These are phyloP conservation scores for Myanophis thanlyinensis DNA, from an alignment of 2,113 vertebrate genomes.

Conservation along the genomic window DNA sequence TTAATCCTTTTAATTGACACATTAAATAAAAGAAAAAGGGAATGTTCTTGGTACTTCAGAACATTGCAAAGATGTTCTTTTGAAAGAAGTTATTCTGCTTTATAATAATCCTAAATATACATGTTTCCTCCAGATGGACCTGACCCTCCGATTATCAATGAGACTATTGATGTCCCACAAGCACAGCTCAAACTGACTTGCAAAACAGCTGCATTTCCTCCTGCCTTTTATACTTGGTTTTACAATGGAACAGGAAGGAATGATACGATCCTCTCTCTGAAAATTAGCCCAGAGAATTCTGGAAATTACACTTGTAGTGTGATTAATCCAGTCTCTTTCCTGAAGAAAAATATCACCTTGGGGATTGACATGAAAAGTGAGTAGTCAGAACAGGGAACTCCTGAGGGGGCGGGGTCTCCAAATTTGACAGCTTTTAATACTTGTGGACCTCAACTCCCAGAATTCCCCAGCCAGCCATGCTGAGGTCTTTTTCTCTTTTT, in stretches of 20 bases:
- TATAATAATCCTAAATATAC: neutral
- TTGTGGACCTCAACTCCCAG: too few species aligned
- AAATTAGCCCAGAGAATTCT: neutral
- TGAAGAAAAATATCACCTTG: neutral
- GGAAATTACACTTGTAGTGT: neutral
- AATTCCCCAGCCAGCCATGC: too few species aligned
- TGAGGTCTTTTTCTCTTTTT: neutral
- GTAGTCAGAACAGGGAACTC: neutral
- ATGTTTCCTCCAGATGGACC: neutral
- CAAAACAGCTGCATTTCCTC: neutral
- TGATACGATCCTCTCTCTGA: neutral
- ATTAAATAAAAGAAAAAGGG: neutral
- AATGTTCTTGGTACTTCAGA: neutral
- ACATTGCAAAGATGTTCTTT: neutral
- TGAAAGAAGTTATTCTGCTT: neutral
- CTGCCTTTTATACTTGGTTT: neutral
- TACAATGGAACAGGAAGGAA: neutral
- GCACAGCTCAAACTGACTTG: neutral
- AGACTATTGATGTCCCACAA: neutral
- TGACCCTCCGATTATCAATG: neutral
- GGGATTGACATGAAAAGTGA: neutral
- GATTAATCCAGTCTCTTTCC: neutral
- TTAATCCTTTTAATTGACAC: neutral
- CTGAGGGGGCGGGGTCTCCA: neutral
- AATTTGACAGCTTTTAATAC: too few species aligned